Evolutionary conservation across 2,888 invertebrate genomes (phyloP).

Genomic region (Torymus auratus): DNA sequence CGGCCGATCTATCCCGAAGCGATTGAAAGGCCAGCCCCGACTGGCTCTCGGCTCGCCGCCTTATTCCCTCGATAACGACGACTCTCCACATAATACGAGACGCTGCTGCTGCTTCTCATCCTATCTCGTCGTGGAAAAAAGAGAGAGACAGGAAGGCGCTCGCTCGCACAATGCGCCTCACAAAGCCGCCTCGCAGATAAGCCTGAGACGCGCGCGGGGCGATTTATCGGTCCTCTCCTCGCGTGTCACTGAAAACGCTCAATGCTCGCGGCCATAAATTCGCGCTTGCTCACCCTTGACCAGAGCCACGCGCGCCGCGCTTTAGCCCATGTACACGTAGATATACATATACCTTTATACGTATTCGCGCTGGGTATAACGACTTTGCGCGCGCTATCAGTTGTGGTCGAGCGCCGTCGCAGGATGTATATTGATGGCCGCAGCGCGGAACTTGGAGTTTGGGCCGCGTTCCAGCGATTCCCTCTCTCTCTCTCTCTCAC

Average conservation of each 20-base stretch:
- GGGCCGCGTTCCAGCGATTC: conserved; percentile 7
- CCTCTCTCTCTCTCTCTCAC: too few relatives aligned
- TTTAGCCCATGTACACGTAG: too few relatives aligned
- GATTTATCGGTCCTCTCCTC: conserved; percentile 6
- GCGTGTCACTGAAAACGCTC: conserved; percentile 15
- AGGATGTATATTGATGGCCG: background rate
- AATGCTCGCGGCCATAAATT: background rate
- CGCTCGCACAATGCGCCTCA: too few relatives aligned
- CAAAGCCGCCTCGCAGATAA: too few relatives aligned
- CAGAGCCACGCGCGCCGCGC: background rate
- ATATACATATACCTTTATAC: too few relatives aligned
- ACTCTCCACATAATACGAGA: too few relatives aligned
- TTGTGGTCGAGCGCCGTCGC: conserved; percentile 5
- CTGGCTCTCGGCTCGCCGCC: background rate
- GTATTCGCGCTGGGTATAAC: conserved; percentile 13
- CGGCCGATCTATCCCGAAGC: conserved; percentile 8
- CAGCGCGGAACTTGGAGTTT: background rate
- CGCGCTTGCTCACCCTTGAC: conserved; percentile 1
- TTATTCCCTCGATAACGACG: too few relatives aligned
- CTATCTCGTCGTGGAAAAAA: too few relatives aligned
- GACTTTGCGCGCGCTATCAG: conserved; percentile 6
- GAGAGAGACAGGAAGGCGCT: too few relatives aligned
- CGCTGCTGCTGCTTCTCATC: too few relatives aligned
- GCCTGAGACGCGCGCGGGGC: background rate
- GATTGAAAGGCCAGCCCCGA: background rate